These are phyloP conservation scores for Cydia fagiglandana DNA, from an alignment of 1,140 invertebrate genomes.

Conservation along the genomic window DNA sequence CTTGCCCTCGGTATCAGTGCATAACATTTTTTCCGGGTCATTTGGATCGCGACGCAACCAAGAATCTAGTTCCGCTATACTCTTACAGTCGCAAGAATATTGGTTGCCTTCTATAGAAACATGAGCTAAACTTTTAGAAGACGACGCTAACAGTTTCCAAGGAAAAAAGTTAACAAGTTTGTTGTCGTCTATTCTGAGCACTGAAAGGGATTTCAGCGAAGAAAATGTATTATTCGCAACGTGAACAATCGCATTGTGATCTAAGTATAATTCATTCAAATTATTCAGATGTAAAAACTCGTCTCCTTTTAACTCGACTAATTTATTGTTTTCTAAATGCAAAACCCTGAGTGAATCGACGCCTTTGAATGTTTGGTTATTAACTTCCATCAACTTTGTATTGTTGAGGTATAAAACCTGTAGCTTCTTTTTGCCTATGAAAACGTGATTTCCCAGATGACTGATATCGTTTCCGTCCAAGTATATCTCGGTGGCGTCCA, in stretches of 20 bases:
- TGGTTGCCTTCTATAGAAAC: conserved; percentile 85
- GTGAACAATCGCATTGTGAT: conserved; percentile 86
- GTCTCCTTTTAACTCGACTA: conserved; percentile 86
- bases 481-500: conserved; percentile 94
- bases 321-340: conserved; percentile 90
- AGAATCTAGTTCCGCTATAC: conserved; percentile 82
- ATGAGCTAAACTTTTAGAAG: conserved; percentile 79
- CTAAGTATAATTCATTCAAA: conserved; percentile 90
- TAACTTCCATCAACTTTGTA: conserved; percentile 87
- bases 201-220: conserved; percentile 85
- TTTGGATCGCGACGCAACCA: conserved; percentile 83
- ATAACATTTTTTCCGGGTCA: conserved; percentile 82
- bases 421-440: conserved; percentile 92
- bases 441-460: conserved; percentile 89
- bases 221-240: conserved; percentile 89
- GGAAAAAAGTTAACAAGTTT: conserved; percentile 87
- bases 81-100: conserved; percentile 87
- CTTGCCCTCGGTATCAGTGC: conserved; percentile 76
- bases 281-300: conserved; percentile 87
- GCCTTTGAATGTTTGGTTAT: conserved; percentile 92
- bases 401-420: conserved; percentile 90
- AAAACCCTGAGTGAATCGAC: conserved; percentile 86
- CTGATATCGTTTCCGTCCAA: conserved; percentile 91
- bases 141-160: conserved; percentile 82
- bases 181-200: conserved; percentile 90